Evolutionary conservation across 2,888 invertebrate species (phyloP).

Genomic region (Leuctra nigra): DNA sequence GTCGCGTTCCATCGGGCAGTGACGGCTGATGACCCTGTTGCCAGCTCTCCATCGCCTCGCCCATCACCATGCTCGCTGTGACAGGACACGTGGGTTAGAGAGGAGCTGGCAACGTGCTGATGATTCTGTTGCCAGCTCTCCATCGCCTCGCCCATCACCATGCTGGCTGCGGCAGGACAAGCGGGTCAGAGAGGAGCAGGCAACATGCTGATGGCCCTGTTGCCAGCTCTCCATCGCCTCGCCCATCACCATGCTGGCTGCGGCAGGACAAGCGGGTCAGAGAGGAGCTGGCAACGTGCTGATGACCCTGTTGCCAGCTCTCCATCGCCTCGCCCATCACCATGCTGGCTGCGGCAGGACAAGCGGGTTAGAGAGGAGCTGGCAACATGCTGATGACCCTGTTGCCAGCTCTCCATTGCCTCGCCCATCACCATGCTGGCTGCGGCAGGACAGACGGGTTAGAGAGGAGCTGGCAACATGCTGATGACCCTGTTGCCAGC

Average conservation of each 20-base stretch:
- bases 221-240: conserved; percentile 12
- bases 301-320: neutral
- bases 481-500: too few relatives aligned
- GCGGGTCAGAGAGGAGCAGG: too few relatives aligned
- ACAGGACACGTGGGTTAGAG: too few relatives aligned
- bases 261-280: too few relatives aligned
- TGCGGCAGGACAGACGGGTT: too few relatives aligned
- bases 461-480: too few relatives aligned
- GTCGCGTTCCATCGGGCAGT: neutral
- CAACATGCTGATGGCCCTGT: neutral
- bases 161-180: neutral
- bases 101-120: too few relatives aligned
- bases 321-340: conserved; percentile 6
- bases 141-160: conserved; percentile 6
- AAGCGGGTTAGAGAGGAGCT: too few relatives aligned
- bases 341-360: neutral
- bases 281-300: too few relatives aligned
- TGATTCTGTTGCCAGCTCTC: neutral
- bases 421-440: too few relatives aligned
- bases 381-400: too few relatives aligned
- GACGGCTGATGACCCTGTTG: neutral
- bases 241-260: neutral
- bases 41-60: conserved; percentile 10
- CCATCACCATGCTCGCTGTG: neutral
- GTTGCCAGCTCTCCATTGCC: too few relatives aligned